Conservation (phyloP, 2,797 vertebrate species). For the Syndactyla subalaris region DNA sequence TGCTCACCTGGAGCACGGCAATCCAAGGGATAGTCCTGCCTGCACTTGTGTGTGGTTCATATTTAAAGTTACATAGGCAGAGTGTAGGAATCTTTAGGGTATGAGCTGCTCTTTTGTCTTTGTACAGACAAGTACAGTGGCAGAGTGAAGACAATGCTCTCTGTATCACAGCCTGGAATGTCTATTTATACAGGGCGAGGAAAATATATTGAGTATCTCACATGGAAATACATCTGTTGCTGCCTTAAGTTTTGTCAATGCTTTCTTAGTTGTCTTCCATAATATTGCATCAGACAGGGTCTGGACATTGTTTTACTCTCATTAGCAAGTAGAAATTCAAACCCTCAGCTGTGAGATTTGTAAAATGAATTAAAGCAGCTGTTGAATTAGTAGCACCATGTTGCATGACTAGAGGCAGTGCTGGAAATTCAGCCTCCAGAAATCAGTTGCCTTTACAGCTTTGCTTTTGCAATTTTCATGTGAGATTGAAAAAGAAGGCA, state of each 20-base stretch:
- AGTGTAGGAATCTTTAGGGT: not conserved
- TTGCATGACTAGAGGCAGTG: not conserved
- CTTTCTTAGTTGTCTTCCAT: not conserved
- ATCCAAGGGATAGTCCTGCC: not conserved
- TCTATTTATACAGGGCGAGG: not conserved
- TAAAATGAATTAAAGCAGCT: not conserved
- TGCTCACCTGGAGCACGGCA: rapidly evolving
- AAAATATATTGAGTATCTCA: rapidly evolving
- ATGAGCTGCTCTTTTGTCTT: not conserved
- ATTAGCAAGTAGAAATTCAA: not conserved
- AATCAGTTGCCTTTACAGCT: not conserved
- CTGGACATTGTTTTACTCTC: not conserved
- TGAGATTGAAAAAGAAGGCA: not conserved
- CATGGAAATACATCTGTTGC: not conserved
- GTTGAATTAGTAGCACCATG: not conserved
- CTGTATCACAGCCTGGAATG: not conserved
- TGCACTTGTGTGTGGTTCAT: rapidly evolving
- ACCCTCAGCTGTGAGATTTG: not conserved
- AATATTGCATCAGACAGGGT: not conserved
- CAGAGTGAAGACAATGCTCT: not conserved
- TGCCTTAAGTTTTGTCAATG: not conserved
- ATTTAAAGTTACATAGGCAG: not conserved
- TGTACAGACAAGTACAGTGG: not conserved
- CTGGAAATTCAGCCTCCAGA: not conserved
- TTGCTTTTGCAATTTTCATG: not conserved